Conservation (phyloP, 2,888 invertebrate genomes). For the Prostheceraeus crozeri region DNA sequence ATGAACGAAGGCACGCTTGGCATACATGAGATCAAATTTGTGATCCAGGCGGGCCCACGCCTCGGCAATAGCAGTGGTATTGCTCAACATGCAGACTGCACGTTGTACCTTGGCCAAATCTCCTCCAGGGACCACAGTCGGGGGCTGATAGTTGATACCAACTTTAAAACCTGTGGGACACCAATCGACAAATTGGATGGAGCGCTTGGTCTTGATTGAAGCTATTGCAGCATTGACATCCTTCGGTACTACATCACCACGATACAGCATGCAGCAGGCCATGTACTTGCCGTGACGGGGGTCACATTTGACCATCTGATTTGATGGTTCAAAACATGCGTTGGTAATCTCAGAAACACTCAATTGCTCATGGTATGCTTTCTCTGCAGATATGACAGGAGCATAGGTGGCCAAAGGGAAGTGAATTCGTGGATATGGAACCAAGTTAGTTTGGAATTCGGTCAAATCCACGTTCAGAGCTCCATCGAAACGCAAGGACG, state of each 20-base stretch:
- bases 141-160: slow-evolving; percentile 59
- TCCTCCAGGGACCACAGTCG: slow-evolving; percentile 61
- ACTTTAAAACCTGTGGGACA: slow-evolving; percentile 71
- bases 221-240: slow-evolving; percentile 51
- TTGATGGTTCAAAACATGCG: slow-evolving; percentile 48
- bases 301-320: slow-evolving; percentile 46
- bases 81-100: slow-evolving; percentile 58
- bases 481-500: slow-evolving; percentile 58
- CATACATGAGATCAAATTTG: slow-evolving; percentile 49
- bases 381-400: slow-evolving; percentile 47
- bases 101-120: slow-evolving; percentile 65
- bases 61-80: slow-evolving; percentile 59
- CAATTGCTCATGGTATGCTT: slow-evolving; percentile 48
- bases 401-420: slow-evolving; percentile 72
- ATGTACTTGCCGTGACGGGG: slow-evolving; percentile 43
- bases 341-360: slow-evolving; percentile 48
- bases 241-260: slow-evolving; percentile 44
- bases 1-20: slow-evolving; percentile 48
- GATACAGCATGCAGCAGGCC: slow-evolving; percentile 43
- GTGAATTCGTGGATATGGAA: slow-evolving; percentile 65
- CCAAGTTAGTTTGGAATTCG: slow-evolving; percentile 57
- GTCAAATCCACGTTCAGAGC: slow-evolving; percentile 59
- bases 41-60: slow-evolving; percentile 54
- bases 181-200: slow-evolving; percentile 73
- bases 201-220: slow-evolving; percentile 81